A percentile compares a stretch with the other conserved stretches of the same genome.
Conservation (phyloP, 2,797 vertebrate species). For the Chromobotia macracanthus region DNA sequence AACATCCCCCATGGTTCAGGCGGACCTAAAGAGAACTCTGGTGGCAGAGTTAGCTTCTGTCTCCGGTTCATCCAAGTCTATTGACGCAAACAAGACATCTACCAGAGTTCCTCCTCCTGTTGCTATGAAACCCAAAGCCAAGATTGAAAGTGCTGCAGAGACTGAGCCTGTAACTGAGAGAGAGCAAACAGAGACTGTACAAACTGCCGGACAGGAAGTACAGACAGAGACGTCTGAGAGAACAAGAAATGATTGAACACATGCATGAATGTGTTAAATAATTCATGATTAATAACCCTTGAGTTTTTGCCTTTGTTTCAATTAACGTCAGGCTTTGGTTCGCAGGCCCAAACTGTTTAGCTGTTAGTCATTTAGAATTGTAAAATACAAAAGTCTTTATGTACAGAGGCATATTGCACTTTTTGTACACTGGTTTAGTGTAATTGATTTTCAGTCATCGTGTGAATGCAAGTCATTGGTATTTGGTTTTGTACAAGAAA, state of each 20-base stretch:
- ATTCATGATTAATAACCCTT: not conserved
- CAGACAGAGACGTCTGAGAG: slow-evolving; percentile 63
- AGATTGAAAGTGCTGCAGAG: slow-evolving; percentile 59
- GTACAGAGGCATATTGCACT: slow-evolving; percentile 50
- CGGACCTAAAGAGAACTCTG: slow-evolving; percentile 76
- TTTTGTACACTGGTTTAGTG: slow-evolving; percentile 47
- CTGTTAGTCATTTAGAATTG: slow-evolving; percentile 13
- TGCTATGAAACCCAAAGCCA: slow-evolving; percentile 85
- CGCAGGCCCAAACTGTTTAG: not conserved
- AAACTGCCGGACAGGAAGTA: slow-evolving; percentile 72
- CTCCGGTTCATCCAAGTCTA: slow-evolving; percentile 69
- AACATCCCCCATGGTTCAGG: slow-evolving; percentile 72
- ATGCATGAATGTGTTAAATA: slow-evolving; percentile 1
- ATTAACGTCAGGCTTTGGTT: not conserved
- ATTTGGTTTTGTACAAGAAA: slow-evolving; percentile 13
- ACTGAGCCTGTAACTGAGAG: slow-evolving; percentile 49
- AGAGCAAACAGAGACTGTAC: slow-evolving; percentile 62
- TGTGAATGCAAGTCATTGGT: slow-evolving; percentile 24
- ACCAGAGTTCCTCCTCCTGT: slow-evolving; percentile 89
- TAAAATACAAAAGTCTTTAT: slow-evolving; percentile 40
- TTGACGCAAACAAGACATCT: slow-evolving; percentile 69
- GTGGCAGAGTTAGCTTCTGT: slow-evolving; percentile 77
- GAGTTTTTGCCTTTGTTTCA: slow-evolving; percentile 14
- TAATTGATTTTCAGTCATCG: slow-evolving; percentile 22
- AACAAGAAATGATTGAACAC: slow-evolving; percentile 5